Evolutionary conservation across 2,888 invertebrate species (phyloP), one percentile per base, ranked within the genome.

Genomic region (Catocala sponsa): DNA sequence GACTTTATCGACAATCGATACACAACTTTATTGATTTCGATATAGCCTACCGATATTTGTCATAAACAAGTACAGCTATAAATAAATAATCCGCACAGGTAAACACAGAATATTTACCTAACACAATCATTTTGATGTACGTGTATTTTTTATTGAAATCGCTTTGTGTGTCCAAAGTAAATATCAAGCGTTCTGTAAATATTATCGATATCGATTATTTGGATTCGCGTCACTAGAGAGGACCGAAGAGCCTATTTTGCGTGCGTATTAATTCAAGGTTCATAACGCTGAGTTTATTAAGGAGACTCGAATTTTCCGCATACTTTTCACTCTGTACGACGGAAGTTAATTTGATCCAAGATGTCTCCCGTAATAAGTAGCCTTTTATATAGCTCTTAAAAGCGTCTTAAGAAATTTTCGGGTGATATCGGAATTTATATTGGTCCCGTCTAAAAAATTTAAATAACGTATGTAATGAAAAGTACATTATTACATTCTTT

Each of bases 251-350:
- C 68, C 76, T 80, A 78, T 81, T 79, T 77, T 74, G 69, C 69
- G 78, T 79, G 78, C 75, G 81, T 80, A 86, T 85, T 87, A 89
- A 89, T 86, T 86, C 81, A 79, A 82, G 77, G 78, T 80, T 79
- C 77, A 85, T 86, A 86, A 87, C 83, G 72, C 79, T 78, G 75
- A 77, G 85, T 85, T 88, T 90, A 91, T 90, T 90, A 89, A 88
- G 85, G 82, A 81, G 82, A 83, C 83, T 80, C 79, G 82, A 84
- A 84, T 83, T 87, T 87, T 83, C 82, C 81, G 69, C 82, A 79
- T 77, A 76, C 80, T 80, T 81, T 80, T 79, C 76, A 77, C 81
- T 70, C 74, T 72, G 70, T 63, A 70, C 63, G 54, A 58, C 64
- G 78, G 70, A 79, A 84, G 82, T 86, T 85, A 85, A 87, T 86